Evolutionary conservation across 2,113 vertebrate species (phyloP), one percentile per base, ranked within the genome.

Genomic region (Hippocampus guttulatus): DNA sequence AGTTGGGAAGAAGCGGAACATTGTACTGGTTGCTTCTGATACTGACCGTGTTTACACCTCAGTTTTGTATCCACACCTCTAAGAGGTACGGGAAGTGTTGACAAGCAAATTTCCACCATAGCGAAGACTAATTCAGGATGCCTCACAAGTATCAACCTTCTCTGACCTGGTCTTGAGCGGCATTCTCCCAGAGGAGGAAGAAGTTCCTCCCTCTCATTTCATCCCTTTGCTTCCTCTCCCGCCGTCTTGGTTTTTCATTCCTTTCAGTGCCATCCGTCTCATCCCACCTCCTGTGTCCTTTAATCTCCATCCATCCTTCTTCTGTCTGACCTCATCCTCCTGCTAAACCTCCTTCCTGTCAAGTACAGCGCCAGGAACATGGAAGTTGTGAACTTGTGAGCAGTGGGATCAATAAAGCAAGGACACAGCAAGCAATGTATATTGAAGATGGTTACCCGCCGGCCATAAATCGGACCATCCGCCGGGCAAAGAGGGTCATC

Each of bases 401-500:
- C 78, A 83, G 85, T n/a, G 82, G 76, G 89, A 93, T 92, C 91
- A 87, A 93, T 93, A 92, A 87, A 85, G 90, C 91, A 90, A 92
- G 89, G 90, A 91, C 91, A 88, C 86, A 75, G 87, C 81, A 76
- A 90, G 83, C 81, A 84, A 91, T 89, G 88, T 74, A 65, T 47
- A 62, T 82, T 88, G 83, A 47, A 38, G 86, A 87, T 80, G 80
- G 89, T 82, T 82, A 88, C 75, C 64, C 23, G 25, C 49, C 61
- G 76, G 78, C 86, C 76, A 91, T 92, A 90, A 92, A 91, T 92
- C 84, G 86, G 75, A 73, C 85, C 47, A 75, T 85, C 74, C 23
- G 60, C 83, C 62, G 70, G 84, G 77, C 78, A 81, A 70, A 68
- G 79, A 75, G 75, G 43, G 57, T 20, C 15, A 66, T 80, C 81